A percentile compares a stretch with the other conserved stretches of the same genome.
Evolutionary conservation across 1,140 invertebrate genomes (phyloP).

Genomic region (Diachasma alloeum): DNA sequence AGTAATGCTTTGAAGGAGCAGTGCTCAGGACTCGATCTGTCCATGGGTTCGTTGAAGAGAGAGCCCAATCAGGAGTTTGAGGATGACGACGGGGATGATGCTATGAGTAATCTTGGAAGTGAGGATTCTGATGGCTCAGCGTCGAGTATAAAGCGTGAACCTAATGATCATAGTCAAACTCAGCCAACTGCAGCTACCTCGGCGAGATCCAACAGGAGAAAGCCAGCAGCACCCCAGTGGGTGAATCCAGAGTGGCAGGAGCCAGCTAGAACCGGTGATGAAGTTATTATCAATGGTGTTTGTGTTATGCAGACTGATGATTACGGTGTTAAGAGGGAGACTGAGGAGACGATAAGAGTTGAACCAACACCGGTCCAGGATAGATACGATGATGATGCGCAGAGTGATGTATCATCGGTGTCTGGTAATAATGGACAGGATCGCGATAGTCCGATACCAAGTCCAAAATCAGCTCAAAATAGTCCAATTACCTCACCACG

Average conservation of each 20-base stretch:
- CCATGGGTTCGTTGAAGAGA: conserved; percentile 79
- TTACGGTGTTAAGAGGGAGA: conserved; percentile 70
- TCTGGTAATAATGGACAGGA: conserved; percentile 62
- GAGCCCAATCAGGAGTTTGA: conserved; percentile 77
- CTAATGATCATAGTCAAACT: conserved; percentile 61
- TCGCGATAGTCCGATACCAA: conserved; percentile 53
- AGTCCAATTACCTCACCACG: conserved; percentile 55
- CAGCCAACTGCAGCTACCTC: conserved; percentile 61
- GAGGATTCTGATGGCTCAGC: conserved; percentile 74
- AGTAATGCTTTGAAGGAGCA: conserved; percentile 77
- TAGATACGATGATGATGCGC: conserved; percentile 68
- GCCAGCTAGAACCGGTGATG: conserved; percentile 69
- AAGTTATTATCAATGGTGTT: conserved; percentile 90
- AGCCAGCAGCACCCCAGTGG: conserved; percentile 96
- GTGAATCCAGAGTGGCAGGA: conserved; percentile 94
- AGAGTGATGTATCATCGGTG: conserved; percentile 66
- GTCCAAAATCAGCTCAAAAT: conserved; percentile 57
- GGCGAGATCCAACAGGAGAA: conserved; percentile 76
- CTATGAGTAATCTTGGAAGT: conserved; percentile 79
- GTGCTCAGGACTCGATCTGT: conserved; percentile 80
- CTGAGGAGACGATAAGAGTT: conserved; percentile 75
- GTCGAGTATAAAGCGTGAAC: conserved; percentile 65
- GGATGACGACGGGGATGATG: conserved; percentile 78
- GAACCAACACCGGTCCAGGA: conserved; percentile 75
- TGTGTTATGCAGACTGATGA: conserved; percentile 87